Conservation (phyloP, 2,797 vertebrate species). For the Anisognathus igniventris region DNA sequence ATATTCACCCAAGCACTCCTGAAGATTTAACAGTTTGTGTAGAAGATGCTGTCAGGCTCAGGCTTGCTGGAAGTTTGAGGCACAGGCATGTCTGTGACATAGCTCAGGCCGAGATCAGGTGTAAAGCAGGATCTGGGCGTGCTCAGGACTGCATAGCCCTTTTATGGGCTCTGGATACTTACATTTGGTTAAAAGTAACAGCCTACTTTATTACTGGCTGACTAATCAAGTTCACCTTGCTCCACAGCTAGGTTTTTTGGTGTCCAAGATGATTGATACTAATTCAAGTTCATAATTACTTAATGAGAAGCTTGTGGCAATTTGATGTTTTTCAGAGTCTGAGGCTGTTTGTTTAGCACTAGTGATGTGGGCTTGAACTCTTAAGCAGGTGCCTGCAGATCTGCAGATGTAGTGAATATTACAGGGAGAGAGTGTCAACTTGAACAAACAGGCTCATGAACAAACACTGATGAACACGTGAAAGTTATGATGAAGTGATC, state of each 20-base stretch:
- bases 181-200: neutral
- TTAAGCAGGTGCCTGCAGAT: neutral
- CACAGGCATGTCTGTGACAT: accelerated
- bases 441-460: neutral
- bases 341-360: neutral
- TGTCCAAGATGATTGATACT: neutral
- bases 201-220: neutral
- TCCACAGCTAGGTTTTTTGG: neutral
- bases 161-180: neutral
- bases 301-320: neutral
- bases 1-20: neutral
- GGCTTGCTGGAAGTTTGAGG: neutral
- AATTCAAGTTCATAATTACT: neutral
- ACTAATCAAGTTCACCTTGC: neutral
- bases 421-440: neutral
- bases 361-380: neutral
- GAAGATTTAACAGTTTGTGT: neutral
- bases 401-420: neutral
- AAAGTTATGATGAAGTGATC: neutral
- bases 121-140: neutral
- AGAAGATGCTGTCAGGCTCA: neutral
- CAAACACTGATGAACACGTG: neutral
- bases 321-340: neutral
- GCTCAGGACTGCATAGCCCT: neutral
- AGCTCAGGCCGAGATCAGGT: neutral